Evolutionary conservation across 2,797 vertebrate genomes (phyloP), one percentile per base, ranked within the genome.

Genomic region (Amazona ochrocephala): DNA sequence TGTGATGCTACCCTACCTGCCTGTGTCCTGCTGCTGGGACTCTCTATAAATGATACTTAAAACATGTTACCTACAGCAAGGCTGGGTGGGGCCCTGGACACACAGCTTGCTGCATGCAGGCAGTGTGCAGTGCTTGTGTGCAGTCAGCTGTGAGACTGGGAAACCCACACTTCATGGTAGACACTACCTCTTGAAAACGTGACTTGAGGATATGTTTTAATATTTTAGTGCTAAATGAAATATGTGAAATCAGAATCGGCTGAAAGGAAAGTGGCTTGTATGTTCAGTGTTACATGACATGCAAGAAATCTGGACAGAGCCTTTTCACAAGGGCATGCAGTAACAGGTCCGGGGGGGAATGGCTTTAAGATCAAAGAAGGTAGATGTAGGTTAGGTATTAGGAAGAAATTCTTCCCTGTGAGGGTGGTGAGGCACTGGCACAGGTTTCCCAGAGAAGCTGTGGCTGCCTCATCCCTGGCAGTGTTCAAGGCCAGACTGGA

Each of bases 111-210:
- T 60, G n/a, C 0, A 0, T n/a, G 50, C 29, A 50, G 20, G 37
- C 10, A 15, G 29, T 0, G 0, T 61, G 68, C 2, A 2, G 10
- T 3, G 24, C 4, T 2, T 15, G 12, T 45, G 12, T 50, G 61
- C 58, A 32, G 1, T 42, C 45, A 29, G 27, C 48, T 60, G 2
- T 7, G 16, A 39, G 67, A 13, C 50, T 44, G 73, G 65, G 73
- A 58, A 89, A 45, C 32, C 24, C 5, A 0, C 5, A 10, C 11
- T 42, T 80, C 1, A 0, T 32, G 50, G 53, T 47, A 37, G 74
- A 32, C 54, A 32, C 32, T 29, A 23, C 20, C 42, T 13, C 3
- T 1, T 73, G 44, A 67, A 70, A 87, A 75, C 2, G 1, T 70
- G 73, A 80, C 58, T 51, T 74, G n/a, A 74, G 44, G 44, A 51